Conservation (phyloP, 2,113 vertebrate genomes). For the Rhegmatorhina hoffmannsi region DNA sequence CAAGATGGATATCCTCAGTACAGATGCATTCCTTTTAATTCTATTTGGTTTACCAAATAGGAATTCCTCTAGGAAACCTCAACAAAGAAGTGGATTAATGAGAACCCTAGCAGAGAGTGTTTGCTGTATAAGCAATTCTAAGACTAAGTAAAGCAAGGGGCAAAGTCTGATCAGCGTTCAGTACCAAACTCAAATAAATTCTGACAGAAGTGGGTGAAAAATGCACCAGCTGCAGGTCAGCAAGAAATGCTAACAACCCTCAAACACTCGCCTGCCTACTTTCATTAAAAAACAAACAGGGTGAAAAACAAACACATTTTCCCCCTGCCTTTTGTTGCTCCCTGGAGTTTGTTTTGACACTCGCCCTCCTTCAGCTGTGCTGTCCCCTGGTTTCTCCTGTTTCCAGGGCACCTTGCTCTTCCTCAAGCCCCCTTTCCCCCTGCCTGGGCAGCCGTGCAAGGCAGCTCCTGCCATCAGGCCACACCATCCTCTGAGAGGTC, state of each 20-base stretch:
- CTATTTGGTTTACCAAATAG: conserved; percentile 64
- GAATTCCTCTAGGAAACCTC: conserved; percentile 60
- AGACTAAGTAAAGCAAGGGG: conserved; percentile 44
- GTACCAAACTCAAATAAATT: conserved; percentile 60
- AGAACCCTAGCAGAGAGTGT: conserved; percentile 53
- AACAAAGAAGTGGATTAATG: conserved; percentile 66
- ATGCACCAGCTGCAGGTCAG: conserved; percentile 50
- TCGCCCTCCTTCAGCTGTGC: background rate
- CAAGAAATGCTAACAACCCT: conserved; percentile 28
- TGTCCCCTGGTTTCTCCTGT: background rate
- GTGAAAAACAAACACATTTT: conserved; percentile 38
- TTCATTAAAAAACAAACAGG: conserved; percentile 51
- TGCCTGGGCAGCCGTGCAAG: background rate
- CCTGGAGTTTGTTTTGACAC: conserved; percentile 19
- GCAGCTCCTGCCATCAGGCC: too few species aligned
- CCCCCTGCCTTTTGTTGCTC: conserved; percentile 2
- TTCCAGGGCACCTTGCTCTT: background rate
- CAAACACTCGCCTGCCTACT: conserved; percentile 17
- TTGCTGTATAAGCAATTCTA: conserved; percentile 59
- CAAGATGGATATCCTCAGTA: conserved; percentile 20
- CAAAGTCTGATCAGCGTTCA: conserved; percentile 56
- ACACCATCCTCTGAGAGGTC: background rate
- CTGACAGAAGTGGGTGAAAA: conserved; percentile 63
- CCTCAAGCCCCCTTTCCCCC: background rate
- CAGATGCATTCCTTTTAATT: conserved; percentile 57